A percentile compares a stretch with the other conserved stretches of the same genome.
Evolutionary conservation across 2,888 invertebrate species (phyloP).

Genomic region (Vandiemenella viatica): DNA sequence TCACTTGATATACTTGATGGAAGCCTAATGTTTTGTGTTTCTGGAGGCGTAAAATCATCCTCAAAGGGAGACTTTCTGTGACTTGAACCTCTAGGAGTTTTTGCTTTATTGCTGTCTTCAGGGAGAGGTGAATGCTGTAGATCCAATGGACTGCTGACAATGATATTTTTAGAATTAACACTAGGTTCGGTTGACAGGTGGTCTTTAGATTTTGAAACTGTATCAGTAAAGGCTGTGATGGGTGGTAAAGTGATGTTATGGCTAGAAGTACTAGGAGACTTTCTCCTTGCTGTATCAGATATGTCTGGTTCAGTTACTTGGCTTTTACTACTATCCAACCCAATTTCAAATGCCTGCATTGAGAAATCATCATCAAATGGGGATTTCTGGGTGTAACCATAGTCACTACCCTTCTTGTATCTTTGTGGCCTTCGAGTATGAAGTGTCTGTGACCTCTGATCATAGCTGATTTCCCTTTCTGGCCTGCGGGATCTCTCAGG

Average conservation of each 20-base stretch:
- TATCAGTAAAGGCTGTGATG: conserved; percentile 3
- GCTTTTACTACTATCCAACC: conserved; percentile 17
- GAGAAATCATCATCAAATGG: conserved; percentile 47
- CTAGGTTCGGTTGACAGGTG: conserved; percentile 1
- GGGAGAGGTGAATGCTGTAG: conserved; percentile 20
- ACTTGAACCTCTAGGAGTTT: conserved; percentile 10
- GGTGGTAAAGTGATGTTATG: conserved; percentile 3
- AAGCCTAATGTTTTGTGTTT: conserved; percentile 8
- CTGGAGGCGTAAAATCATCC: conserved; percentile 46
- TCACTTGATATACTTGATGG: conserved; percentile 22
- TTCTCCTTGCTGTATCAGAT: conserved; percentile 8
- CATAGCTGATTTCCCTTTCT: conserved; percentile 25
- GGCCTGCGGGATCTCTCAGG: conserved; percentile 26
- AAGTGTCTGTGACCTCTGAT: conserved; percentile 22
- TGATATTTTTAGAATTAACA: conserved; percentile 5
- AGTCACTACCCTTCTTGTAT: conserved; percentile 10
- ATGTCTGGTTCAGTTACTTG: conserved; percentile 11
- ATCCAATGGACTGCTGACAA: conserved; percentile 6
- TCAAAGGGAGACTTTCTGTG: conserved; percentile 42
- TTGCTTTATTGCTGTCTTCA: conserved; percentile 7
- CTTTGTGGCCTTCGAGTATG: conserved; percentile 18
- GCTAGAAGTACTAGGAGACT: conserved; percentile 3
- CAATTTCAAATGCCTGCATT: conserved; percentile 29
- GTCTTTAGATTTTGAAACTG: conserved; percentile 4
- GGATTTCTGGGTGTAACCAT: conserved; percentile 27